Evolutionary conservation across 1,140 invertebrate species (phyloP), one percentile per base, ranked within the genome.

Genomic region (Megathymus violae): DNA sequence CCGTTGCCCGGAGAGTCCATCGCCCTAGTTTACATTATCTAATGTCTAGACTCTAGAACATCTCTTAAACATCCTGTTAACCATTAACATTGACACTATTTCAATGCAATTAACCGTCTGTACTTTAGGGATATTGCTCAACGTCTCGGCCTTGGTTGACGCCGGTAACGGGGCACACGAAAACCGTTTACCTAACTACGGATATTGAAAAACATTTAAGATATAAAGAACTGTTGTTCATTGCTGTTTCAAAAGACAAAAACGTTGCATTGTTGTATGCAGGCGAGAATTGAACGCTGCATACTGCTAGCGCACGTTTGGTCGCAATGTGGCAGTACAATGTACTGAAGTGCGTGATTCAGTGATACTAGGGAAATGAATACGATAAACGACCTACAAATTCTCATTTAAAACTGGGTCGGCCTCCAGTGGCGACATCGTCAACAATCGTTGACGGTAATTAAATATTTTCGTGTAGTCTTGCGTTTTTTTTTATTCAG

Each of bases 51-150:
- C n/a, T n/a, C n/a, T 31, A 31, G 27, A 10, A 11, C 25, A 50
- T 47, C 36, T 67, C 11, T n/a, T n/a, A n/a, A n/a, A 64, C 59
- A 34, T 44, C 38, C 61, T 40, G 71, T 73, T 75, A 69, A 64
- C 78, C 40, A 72, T 71, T 75, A 69, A 64, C 78, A 79, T 75
- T 79, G 74, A 76, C 76, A 80, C 65, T 68, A 71, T 81, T 78
- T 67, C 62, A 43, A 16, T 65, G 66, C 76, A 85, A 85, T 83
- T 85, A 82, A 85, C 38, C 69, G 71, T 73, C 67, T 65, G 40
- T 69, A 65, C 66, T 70, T 78, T 80, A 82, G 82, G 77, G 74
- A 79, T 74, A 78, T 85, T 85, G 82, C 78, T 71, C 71, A 76
- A 85, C n/a, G n/a, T n/a, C n/a, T n/a, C 51, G 70, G 69, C 80